These are phyloP conservation scores for Tetragonula clypearis DNA, from an alignment of 1,140 invertebrate species.

Conservation along the genomic window DNA sequence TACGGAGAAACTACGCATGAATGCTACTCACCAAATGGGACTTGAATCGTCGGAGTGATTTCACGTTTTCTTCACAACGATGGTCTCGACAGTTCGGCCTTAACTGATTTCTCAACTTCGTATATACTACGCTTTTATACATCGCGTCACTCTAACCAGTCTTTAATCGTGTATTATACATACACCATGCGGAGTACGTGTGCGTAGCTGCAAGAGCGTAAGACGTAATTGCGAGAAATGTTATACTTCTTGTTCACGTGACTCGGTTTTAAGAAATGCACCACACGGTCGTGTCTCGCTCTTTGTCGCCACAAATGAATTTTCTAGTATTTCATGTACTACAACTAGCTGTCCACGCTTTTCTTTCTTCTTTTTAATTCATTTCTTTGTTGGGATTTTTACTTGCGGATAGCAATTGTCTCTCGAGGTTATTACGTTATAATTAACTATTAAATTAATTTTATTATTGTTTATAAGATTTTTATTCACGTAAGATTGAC, in stretches of 20 bases:
- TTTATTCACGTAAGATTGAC: no score
- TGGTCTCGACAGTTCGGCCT: slow-evolving; percentile 43
- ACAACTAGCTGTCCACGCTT: background rate
- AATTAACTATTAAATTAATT: no score
- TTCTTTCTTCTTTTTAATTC: background rate
- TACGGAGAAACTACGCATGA: background rate
- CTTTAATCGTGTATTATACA: background rate
- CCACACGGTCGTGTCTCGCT: background rate
- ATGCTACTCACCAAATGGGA: slow-evolving; percentile 39
- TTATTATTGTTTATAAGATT: no score
- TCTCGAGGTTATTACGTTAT: background rate
- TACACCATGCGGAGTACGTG: no score
- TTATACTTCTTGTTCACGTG: slow-evolving; percentile 31
- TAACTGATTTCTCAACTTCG: slow-evolving; percentile 54
- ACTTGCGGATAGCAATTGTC: background rate
- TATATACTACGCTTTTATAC: slow-evolving; percentile 56
- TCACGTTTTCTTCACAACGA: slow-evolving; percentile 29
- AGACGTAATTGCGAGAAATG: slow-evolving; percentile 3
- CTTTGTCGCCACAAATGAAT: background rate
- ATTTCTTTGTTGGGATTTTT: background rate
- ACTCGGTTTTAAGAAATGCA: background rate
- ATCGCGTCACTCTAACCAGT: slow-evolving; percentile 9
- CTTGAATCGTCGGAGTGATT: background rate
- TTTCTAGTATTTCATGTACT: background rate
- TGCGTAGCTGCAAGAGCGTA: background rate